Base-by-base conservation (phyloP, 2,888 invertebrate genomes). In the Pyrrhosoma nymphula region DNA sequence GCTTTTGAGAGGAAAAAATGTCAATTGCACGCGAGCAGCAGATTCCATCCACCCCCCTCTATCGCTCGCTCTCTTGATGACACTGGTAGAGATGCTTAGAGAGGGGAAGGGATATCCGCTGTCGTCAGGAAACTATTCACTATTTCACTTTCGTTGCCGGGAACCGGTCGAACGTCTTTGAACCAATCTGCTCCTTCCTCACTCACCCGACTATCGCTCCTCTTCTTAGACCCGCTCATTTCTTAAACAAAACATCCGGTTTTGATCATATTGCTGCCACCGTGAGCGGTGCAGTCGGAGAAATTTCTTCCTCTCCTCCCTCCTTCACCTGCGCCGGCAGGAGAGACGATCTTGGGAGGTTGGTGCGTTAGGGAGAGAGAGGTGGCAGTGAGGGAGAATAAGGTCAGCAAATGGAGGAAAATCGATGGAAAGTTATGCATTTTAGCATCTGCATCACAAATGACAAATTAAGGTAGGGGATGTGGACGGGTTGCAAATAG, bases 361-460 rank as follows among this genome's bases (percentile, higher is more conserved):
- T 47, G 47, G 47, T 47, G 47, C 47, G 47, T 47, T 47, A 4
- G 47, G 8, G 47, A 4, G 47, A 63, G 63, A 23, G 63, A 35
- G 35, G 56, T 47, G 55, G 56, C 89, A 55, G 47, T 1, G 39
- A 35, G 63, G 26, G 26, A 63, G 26, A 91, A 91, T 91, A 91
- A 91, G 91, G 91, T 91, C 91, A 91, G 39, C 60, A 56, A 47
- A 35, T 23, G 69, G 12, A 39, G 91, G 91, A 91, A 91, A 91
- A 91, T 91, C 63, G 91, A 91, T 91, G 91, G 91, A 91, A 91
- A 91, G 91, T 91, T 63, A 39, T 35, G 60, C 23, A 39, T 91
- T 47, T 91, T 91, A 60, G n/a, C 69, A 69, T 69, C 26, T 69
- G 69, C 26, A 69, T 69, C 26, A n/a, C 26, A 6, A 69, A 69